Percentiles rank a stretch among this genome's conserved stretches.
These are phyloP conservation scores for Tholera decimalis DNA, from an alignment of 2,888 invertebrate genomes.

Conservation along the genomic window DNA sequence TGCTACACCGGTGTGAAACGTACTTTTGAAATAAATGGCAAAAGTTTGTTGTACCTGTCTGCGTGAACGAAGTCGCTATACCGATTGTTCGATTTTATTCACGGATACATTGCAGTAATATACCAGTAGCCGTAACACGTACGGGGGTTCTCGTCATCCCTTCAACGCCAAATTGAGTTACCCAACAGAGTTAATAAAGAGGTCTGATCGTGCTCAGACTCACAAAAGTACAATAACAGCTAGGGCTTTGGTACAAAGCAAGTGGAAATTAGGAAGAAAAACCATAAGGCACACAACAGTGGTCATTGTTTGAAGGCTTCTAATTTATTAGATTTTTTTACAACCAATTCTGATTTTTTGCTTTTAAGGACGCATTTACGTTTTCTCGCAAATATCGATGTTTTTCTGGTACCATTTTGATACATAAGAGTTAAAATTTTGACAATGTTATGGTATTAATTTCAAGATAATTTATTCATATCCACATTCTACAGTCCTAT, in stretches of 20 bases:
- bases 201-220: slow-evolving; percentile 81
- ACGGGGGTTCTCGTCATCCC: slow-evolving; percentile 83
- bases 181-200: slow-evolving; percentile 88
- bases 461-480: no score
- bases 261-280: slow-evolving; percentile 75
- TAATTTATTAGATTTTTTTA: slow-evolving; percentile 3
- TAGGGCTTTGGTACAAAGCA: slow-evolving; percentile 71
- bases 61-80: slow-evolving; percentile 43
- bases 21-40: no score
- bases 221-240: slow-evolving; percentile 73
- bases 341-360: background rate
- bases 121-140: slow-evolving; percentile 80
- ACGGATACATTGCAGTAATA: slow-evolving; percentile 70
- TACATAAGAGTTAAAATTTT: no score
- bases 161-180: slow-evolving; percentile 87
- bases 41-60: background rate
- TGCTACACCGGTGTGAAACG: no score
- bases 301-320: slow-evolving; percentile 1
- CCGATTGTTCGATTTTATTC: slow-evolving; percentile 69
- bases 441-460: no score
- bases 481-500: no score
- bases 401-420: no score
- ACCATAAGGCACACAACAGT: slow-evolving; percentile 2
- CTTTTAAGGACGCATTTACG: background rate
- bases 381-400: no score